Conservation (phyloP, 2,113 vertebrate species). For the Petaurus breviceps region DNA sequence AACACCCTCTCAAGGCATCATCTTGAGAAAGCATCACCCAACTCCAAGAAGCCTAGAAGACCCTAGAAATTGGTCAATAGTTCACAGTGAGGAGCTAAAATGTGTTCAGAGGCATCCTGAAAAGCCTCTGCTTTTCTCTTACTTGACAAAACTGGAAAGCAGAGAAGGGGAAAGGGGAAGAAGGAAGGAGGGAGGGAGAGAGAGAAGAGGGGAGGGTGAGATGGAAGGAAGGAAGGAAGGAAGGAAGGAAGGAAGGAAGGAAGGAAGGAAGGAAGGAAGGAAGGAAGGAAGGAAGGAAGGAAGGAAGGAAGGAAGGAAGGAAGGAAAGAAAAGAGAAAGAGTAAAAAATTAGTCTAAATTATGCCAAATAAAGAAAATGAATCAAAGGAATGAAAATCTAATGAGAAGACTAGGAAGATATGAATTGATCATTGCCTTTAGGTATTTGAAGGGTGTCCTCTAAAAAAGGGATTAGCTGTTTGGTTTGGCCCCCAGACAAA, state of each 20-base stretch:
- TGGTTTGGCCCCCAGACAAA: not conserved
- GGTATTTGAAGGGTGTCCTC: not conserved
- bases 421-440: not conserved
- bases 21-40: no score
- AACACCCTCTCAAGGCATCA: not conserved
- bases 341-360: not conserved
- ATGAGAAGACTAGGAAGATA: not conserved
- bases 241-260: no score
- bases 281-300: no score
- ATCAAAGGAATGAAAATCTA: not conserved
- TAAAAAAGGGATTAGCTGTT: not conserved
- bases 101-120: no score
- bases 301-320: no score
- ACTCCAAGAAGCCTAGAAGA: not conserved
- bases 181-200: not conserved
- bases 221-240: no score
- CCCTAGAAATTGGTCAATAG: not conserved
- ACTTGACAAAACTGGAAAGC: not conserved
- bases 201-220: not conserved
- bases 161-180: not conserved
- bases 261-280: no score
- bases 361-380: not conserved
- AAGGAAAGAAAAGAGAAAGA: no score
- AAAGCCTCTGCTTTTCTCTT: no score
- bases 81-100: not conserved